Evolutionary conservation across 2,888 invertebrate species (phyloP).

Genomic region (Amaurobius ferox): DNA sequence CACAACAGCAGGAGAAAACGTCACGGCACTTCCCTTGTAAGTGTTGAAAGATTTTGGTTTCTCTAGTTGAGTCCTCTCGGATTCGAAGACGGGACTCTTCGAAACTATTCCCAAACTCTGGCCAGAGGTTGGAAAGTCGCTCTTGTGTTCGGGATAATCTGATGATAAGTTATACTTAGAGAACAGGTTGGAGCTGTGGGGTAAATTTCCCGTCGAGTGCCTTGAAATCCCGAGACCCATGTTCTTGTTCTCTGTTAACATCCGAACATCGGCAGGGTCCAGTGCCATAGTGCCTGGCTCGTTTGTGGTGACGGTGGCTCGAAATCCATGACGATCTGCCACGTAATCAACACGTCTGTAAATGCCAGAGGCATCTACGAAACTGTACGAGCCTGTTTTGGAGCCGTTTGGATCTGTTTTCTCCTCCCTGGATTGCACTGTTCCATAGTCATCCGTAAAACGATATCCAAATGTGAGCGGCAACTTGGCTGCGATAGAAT

Average conservation of each 20-base stretch:
- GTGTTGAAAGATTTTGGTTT: conserved; percentile 7
- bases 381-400: conserved; percentile 74
- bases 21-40: conserved; percentile 24
- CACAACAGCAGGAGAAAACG: background rate
- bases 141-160: background rate
- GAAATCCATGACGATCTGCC: conserved; percentile 54
- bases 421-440: conserved; percentile 73
- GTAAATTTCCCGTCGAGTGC: background rate
- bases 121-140: background rate
- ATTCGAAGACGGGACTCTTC: conserved; percentile 8
- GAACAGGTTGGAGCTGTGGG: conserved; percentile 45
- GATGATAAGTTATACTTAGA: conserved; percentile 24
- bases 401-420: conserved; percentile 72
- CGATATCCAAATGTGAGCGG: conserved; percentile 74
- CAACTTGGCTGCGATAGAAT: conserved; percentile 21
- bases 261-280: conserved; percentile 50
- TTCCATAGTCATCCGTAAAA: conserved; percentile 74
- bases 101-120: background rate
- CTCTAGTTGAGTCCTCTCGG: background rate
- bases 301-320: conserved; percentile 61
- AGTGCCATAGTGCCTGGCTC: conserved; percentile 45
- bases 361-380: conserved; percentile 49
- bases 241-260: conserved; percentile 17
- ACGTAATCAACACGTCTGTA: conserved; percentile 59
- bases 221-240: background rate